Base-by-base conservation (phyloP, 2,888 invertebrate genomes). In the Apantesis nais region DNA sequence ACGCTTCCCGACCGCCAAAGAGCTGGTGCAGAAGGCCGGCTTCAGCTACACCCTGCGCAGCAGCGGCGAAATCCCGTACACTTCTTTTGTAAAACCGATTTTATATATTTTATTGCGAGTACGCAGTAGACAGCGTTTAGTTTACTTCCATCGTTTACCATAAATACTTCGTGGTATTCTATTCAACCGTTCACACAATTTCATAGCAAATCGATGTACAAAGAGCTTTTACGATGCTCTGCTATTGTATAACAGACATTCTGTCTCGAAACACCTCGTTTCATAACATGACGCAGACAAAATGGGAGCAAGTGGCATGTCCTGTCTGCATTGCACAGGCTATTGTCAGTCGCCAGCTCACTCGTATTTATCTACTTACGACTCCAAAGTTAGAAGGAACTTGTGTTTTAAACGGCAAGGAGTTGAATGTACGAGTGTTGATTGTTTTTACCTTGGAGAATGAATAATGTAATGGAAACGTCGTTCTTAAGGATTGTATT, bases 231-330 rank as follows among this genome's bases (percentile, higher is more conserved):
- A 29, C 29, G 14, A 61, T 22, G 16, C 34, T 61, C 22, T 34
- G 22, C 34, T 34, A 61, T n/a, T 39, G n/a, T 41, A 29, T 16
- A 39, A 44, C 62, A 68, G 63, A 68, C 31, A 16, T n/a, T 16
- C 39, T 62, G 48, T 29, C 70, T 66, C 52, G 31, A 69, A 66
- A 67, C 63, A 44, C 64, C 22, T 63, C 62, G 37, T 74, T 74
- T 76, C 74, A 71, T 77, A 75, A 80, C 70, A 72, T 79, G 77
- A 77, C 79, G 81, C 74, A 78, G 73, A 39, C 63, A 66, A 78
- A 88, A 86, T 86, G 85, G 79, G 89, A 83, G 78, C 91, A 92
- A 92, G 88, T 91, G 90, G 89, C 83, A 71, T 89, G 89, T 92
- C 92, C 92, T 92, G 92, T 86, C 79, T 82, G 77, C 61, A 64